phyloP scores from a whole-genome alignment of 2,888 invertebrate species.

The Melanophora roralis region DNA sequence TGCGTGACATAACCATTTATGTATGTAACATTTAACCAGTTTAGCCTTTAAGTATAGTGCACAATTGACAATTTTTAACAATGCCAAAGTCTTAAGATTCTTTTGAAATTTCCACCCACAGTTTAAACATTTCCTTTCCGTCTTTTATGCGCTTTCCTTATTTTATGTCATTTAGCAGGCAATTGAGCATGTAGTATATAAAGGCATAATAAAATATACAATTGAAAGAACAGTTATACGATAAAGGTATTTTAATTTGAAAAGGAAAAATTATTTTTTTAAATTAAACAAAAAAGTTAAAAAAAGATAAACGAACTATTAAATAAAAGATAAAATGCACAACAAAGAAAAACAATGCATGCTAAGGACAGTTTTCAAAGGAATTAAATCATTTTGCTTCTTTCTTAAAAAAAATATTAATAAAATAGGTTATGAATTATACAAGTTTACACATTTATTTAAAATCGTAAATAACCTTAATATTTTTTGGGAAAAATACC shows the following conservation, averaged over 20 bases:
- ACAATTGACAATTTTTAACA: constrained; percentile 38
- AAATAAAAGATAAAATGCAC: background rate
- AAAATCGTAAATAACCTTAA: no score
- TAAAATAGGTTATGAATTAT: no score
- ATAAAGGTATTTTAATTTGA: background rate
- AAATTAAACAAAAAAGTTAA: background rate
- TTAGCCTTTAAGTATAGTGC: background rate
- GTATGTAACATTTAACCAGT: constrained; percentile 29
- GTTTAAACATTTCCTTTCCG: constrained; percentile 18
- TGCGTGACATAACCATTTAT: background rate
- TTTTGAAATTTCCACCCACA: constrained; percentile 49
- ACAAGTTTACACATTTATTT: no score
- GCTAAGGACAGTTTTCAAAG: background rate
- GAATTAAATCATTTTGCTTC: background rate
- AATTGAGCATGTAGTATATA: background rate
- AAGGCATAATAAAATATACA: background rate
- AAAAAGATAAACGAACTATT: background rate
- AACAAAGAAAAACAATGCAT: background rate
- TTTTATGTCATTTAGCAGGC: background rate
- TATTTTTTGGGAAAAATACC: no score
- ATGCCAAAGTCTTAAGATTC: constrained; percentile 48
- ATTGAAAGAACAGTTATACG: background rate
- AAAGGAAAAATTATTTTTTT: no score
- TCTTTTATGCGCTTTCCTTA: background rate
- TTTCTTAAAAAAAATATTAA: no score